A percentile compares a stretch with the other conserved stretches of the same genome.
Conservation (phyloP, 2,888 invertebrate genomes). For the Eulithis testata region DNA sequence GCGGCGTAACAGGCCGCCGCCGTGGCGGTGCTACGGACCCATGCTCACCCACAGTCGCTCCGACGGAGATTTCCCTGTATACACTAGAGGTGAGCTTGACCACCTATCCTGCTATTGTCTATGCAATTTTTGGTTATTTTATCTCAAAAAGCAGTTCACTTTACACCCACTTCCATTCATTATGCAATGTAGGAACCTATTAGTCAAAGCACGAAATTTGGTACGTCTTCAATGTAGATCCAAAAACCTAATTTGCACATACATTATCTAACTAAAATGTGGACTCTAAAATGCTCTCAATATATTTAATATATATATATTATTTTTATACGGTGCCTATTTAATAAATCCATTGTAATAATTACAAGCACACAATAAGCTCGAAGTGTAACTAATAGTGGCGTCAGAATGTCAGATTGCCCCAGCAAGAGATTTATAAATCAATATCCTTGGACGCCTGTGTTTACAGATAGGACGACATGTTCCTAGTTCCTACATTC, state of each 20-base stretch:
- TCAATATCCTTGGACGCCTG: conserved; percentile 58
- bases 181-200: not conserved
- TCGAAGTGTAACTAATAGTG: conserved; percentile 45
- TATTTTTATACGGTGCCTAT: no score
- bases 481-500: not conserved
- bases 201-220: conserved; percentile 3
- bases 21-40: conserved; percentile 87
- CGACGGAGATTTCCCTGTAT: conserved; percentile 93
- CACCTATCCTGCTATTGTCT: conserved; percentile 32
- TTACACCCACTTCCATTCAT: not conserved
- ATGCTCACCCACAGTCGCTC: conserved; percentile 94
- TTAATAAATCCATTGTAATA: not conserved
- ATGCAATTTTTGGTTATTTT: conserved; percentile 21
- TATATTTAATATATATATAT: no score
- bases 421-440: conserved; percentile 56
- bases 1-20: conserved; percentile 79
- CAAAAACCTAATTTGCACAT: conserved; percentile 10
- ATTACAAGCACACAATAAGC: conserved; percentile 26
- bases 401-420: conserved; percentile 52
- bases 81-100: conserved; percentile 88
- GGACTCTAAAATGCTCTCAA: conserved; percentile 6
- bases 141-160: conserved; percentile 8
- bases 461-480: conserved; percentile 45
- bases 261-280: not conserved
- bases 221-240: conserved; percentile 3